These are phyloP conservation scores for Turdus rufiventris DNA, from an alignment of 2,113 vertebrate species.

Conservation along the genomic window DNA sequence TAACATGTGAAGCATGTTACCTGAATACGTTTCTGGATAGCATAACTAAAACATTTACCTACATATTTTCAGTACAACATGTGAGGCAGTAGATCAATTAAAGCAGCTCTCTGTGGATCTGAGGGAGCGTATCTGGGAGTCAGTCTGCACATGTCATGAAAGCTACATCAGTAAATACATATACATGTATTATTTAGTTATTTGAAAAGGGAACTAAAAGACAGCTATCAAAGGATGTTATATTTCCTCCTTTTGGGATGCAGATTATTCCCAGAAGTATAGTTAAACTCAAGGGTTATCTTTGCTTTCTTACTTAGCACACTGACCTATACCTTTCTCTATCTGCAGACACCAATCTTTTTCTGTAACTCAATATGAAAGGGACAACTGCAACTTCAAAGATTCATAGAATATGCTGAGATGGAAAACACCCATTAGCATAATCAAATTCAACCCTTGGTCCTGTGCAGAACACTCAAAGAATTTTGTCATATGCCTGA, in stretches of 20 bases:
- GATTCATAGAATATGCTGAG: neutral
- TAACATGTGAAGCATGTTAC: fast-evolving
- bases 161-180: neutral
- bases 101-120: neutral
- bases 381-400: neutral
- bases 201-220: neutral
- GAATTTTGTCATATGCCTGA: neutral
- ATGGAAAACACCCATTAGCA: neutral
- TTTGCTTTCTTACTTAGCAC: neutral
- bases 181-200: neutral
- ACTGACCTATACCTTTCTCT: neutral
- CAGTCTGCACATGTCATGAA: neutral
- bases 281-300: neutral
- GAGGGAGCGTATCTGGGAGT: neutral
- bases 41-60: neutral
- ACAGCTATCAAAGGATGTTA: neutral
- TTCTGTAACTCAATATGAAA: neutral
- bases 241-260: neutral
- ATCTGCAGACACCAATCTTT: neutral
- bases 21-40: fast-evolving
- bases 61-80: neutral
- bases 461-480: neutral
- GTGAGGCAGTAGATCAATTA: neutral
- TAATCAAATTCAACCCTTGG: fast-evolving
- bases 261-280: neutral